These are phyloP conservation scores for Trigoniulus corallinus DNA, from an alignment of 1,140 invertebrate genomes.

Conservation along the genomic window DNA sequence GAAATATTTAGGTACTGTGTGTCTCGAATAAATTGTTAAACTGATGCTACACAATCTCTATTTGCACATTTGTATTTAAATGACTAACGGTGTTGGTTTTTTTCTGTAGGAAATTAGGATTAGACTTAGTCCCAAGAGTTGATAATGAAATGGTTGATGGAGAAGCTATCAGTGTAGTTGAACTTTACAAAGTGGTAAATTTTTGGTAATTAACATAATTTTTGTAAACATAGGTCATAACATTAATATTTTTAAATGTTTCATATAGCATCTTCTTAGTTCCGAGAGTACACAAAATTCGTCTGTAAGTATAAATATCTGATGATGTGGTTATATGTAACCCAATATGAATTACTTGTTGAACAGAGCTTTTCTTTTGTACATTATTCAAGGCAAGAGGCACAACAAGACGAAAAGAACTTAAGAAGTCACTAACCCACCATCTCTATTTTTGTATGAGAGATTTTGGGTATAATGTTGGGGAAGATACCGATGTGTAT, in stretches of 20 bases:
- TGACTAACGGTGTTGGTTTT: no score
- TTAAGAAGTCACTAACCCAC: constrained; percentile 41
- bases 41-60: background rate
- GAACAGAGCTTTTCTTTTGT: background rate
- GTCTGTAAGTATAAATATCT: constrained; percentile 14
- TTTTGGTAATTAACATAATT: constrained; percentile 3
- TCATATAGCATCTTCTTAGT: constrained; percentile 19
- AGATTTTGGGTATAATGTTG: constrained; percentile 62
- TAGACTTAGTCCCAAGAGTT: constrained; percentile 76
- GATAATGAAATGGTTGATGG: constrained; percentile 75
- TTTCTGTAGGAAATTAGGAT: constrained; percentile 68
- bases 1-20: no score
- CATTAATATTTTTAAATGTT: constrained; percentile 4
- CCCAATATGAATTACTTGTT: background rate
- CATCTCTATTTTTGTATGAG: constrained; percentile 75
- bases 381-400: constrained; percentile 34
- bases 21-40: no score
- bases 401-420: constrained; percentile 36
- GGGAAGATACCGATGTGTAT: constrained; percentile 73
- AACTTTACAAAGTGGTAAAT: constrained; percentile 64
- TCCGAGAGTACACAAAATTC: constrained; percentile 16
- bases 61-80: no score
- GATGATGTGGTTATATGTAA: no score
- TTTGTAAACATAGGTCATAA: constrained; percentile 3
- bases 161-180: constrained; percentile 66